Evolutionary conservation across 2,888 invertebrate species (phyloP).

Genomic region (Melieria crassipennis): DNA sequence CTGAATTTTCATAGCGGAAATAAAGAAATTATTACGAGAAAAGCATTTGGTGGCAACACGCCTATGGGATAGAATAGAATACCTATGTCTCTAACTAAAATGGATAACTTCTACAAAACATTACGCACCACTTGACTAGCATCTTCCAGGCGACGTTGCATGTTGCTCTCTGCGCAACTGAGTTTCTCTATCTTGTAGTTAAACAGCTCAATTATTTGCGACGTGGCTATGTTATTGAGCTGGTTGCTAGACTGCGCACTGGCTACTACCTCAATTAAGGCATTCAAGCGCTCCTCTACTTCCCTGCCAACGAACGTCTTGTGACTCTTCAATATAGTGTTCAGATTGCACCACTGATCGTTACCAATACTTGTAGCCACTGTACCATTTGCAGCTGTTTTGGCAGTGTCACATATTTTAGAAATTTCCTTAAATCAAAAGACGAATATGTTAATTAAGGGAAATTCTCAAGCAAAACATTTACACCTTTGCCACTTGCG

Average conservation of each 20-base stretch:
- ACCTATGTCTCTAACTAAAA: background rate
- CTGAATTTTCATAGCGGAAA: too few species aligned
- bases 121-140: slow-evolving; percentile 53
- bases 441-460: background rate
- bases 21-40: slow-evolving; percentile 9
- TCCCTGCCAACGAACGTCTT: slow-evolving; percentile 59
- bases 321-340: slow-evolving; percentile 57
- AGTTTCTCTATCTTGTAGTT: slow-evolving; percentile 62
- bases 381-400: slow-evolving; percentile 1
- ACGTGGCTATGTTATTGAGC: slow-evolving; percentile 59
- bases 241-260: slow-evolving; percentile 56
- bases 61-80: too few species aligned
- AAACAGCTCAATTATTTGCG: slow-evolving; percentile 63
- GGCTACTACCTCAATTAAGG: slow-evolving; percentile 55
- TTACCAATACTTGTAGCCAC: background rate
- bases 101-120: background rate
- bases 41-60: background rate
- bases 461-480: background rate
- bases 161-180: slow-evolving; percentile 49
- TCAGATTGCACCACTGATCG: slow-evolving; percentile 60
- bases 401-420: slow-evolving; percentile 38
- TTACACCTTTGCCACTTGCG: slow-evolving; percentile 53
- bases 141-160: slow-evolving; percentile 58
- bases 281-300: slow-evolving; percentile 56
- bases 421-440: slow-evolving; percentile 51